phyloP scores from a whole-genome alignment of 2,888 invertebrate species.

The Nowickia ferox region DNA sequence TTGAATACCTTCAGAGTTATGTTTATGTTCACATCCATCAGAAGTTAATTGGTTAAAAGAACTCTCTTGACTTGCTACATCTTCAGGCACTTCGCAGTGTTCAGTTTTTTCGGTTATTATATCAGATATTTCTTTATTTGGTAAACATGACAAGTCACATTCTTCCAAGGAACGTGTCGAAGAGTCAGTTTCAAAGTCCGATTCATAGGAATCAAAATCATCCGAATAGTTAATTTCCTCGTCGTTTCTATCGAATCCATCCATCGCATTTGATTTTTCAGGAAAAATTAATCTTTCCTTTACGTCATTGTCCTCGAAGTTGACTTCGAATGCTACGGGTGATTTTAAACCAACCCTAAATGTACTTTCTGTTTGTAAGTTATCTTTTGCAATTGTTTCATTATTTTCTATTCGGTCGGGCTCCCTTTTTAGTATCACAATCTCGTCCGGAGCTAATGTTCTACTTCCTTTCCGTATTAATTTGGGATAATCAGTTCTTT shows the following conservation, averaged over 20 bases:
- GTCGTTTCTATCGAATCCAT: neutral
- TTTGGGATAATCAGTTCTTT: conserved; percentile 4
- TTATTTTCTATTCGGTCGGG: conserved; percentile 75
- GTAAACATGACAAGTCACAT: conserved; percentile 58
- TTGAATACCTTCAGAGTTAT: conserved; percentile 79
- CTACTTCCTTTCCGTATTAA: conserved; percentile 74
- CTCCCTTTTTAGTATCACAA: conserved; percentile 77
- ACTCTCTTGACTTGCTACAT: conserved; percentile 15
- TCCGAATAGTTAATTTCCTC: conserved; percentile 83
- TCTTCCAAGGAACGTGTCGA: conserved; percentile 69
- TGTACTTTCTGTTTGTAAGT: neutral
- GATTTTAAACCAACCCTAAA: conserved; percentile 72
- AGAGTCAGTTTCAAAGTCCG: conserved; percentile 84
- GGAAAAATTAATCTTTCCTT: conserved; percentile 68
- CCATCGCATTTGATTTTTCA: neutral
- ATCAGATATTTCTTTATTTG: conserved; percentile 43
- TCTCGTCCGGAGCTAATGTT: conserved; percentile 79
- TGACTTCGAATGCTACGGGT: conserved; percentile 81
- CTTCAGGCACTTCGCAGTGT: conserved; percentile 17
- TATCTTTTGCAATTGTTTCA: conserved; percentile 62
- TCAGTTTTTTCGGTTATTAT: conserved; percentile 19
- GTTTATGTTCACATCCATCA: conserved; percentile 74
- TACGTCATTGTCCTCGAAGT: conserved; percentile 75
- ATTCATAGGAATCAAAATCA: conserved; percentile 85
- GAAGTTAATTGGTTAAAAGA: conserved; percentile 5